Evolutionary conservation across 2,888 invertebrate genomes (phyloP).

Genomic region (Oxystoma pomonae): DNA sequence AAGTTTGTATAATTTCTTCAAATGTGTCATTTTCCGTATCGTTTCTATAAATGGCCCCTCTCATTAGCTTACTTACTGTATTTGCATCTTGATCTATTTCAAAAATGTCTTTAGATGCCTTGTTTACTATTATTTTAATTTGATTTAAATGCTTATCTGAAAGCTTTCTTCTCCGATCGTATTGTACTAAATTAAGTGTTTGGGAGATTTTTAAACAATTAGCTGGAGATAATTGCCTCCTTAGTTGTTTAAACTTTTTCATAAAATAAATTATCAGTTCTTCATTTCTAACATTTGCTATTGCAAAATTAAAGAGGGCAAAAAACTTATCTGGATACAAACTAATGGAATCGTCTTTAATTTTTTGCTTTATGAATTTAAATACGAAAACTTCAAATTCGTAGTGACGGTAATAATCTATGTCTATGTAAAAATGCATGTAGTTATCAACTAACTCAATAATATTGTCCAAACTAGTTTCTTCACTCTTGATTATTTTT

Average conservation of each 20-base stretch:
- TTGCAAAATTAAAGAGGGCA: conserved; percentile 45
- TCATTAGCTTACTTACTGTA: conserved; percentile 26
- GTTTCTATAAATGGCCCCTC: conserved; percentile 39
- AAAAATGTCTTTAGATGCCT: conserved; percentile 15
- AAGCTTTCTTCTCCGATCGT: conserved; percentile 12
- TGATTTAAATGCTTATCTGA: conserved; percentile 4
- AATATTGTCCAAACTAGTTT: conserved; percentile 37
- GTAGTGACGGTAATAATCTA: conserved; percentile 51
- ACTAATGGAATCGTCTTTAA: conserved; percentile 40
- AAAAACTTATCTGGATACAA: conserved; percentile 46
- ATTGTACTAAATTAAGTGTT: conserved; percentile 38
- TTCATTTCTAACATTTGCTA: conserved; percentile 46
- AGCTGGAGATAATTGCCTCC: conserved; percentile 43
- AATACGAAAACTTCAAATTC: conserved; percentile 48
- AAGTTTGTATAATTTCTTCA: conserved; percentile 32
- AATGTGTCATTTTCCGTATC: conserved; percentile 39
- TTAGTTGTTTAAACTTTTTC: conserved; percentile 44
- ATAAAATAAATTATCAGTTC: conserved; percentile 42
- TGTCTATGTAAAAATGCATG: conserved; percentile 52
- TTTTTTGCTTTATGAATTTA: conserved; percentile 40
- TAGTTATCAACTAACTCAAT: conserved; percentile 50
- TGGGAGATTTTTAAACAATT: conserved; percentile 49
- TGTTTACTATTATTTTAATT: conserved; percentile 22
- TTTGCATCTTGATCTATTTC: conserved; percentile 10
- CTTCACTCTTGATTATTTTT: conserved; percentile 36